Conservation (phyloP, 2,113 vertebrate species). For the Amphilophus citrinellus region DNA sequence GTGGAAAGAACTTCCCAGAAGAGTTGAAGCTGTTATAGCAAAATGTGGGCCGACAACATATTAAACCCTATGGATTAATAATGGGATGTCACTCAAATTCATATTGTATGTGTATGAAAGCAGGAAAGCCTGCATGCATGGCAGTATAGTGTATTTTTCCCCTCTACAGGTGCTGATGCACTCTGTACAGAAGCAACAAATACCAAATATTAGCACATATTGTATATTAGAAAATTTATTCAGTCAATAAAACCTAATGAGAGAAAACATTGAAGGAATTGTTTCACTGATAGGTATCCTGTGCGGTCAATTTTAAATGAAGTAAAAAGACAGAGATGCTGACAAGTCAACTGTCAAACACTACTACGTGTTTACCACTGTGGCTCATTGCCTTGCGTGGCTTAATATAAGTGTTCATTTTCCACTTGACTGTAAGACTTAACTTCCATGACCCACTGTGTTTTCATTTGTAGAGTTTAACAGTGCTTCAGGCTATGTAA, state of each 20-base stretch:
- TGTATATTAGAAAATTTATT: not conserved
- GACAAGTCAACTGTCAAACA: slow-evolving; percentile 11
- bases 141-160: too few relatives aligned
- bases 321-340: slow-evolving; percentile 1
- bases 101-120: too few relatives aligned
- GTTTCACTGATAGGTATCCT: not conserved
- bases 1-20: too few relatives aligned
- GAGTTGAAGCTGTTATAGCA: too few relatives aligned
- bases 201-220: not conserved
- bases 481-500: not conserved
- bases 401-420: not conserved
- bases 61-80: too few relatives aligned
- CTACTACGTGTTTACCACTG: not conserved
- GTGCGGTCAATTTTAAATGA: not conserved
- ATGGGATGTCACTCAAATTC: too few relatives aligned
- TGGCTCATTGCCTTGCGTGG: not conserved
- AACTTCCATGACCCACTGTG: not conserved
- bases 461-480: not conserved
- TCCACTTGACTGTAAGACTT: not conserved
- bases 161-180: too few relatives aligned
- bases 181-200: not conserved
- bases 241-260: not conserved
- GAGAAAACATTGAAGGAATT: not conserved
- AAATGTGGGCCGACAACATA: too few relatives aligned
- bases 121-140: too few relatives aligned